Evolutionary conservation across 2,888 invertebrate genomes (phyloP).

Genomic region (Drosophila sordidula): DNA sequence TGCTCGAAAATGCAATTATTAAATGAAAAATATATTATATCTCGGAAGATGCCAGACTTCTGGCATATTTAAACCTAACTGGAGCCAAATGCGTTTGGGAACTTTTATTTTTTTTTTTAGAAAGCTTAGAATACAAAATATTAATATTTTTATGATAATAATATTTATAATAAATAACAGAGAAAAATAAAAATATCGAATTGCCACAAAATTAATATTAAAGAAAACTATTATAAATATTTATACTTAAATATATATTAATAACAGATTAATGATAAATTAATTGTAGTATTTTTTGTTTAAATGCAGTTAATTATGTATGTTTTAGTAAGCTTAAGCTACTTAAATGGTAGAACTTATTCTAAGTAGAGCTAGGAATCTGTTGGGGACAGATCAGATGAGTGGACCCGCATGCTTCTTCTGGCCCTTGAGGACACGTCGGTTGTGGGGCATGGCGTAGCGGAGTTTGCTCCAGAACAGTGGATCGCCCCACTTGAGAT

Average conservation of each 20-base stretch:
- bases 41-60: too few relatives aligned
- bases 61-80: too few relatives aligned
- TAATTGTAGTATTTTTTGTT: too few relatives aligned
- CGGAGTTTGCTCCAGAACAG: conserved; percentile 92
- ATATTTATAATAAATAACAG: too few relatives aligned
- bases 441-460: conserved; percentile 88
- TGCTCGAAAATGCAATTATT: too few relatives aligned
- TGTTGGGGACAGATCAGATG: conserved; percentile 31
- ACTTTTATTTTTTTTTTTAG: neutral
- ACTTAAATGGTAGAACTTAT: too few relatives aligned
- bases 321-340: too few relatives aligned
- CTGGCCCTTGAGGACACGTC: conserved; percentile 77
- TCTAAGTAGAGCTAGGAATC: neutral
- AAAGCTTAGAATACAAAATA: neutral
- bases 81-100: too few relatives aligned
- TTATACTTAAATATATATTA: neutral
- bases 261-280: neutral
- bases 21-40: too few relatives aligned
- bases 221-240: neutral
- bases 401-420: conserved; percentile 66
- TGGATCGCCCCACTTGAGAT: conserved; percentile 91
- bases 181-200: too few relatives aligned
- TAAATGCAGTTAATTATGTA: too few relatives aligned
- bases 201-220: neutral
- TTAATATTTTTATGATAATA: too few relatives aligned